Conservation (phyloP, 2,113 vertebrate genomes). For the Prietella phreatophila region DNA sequence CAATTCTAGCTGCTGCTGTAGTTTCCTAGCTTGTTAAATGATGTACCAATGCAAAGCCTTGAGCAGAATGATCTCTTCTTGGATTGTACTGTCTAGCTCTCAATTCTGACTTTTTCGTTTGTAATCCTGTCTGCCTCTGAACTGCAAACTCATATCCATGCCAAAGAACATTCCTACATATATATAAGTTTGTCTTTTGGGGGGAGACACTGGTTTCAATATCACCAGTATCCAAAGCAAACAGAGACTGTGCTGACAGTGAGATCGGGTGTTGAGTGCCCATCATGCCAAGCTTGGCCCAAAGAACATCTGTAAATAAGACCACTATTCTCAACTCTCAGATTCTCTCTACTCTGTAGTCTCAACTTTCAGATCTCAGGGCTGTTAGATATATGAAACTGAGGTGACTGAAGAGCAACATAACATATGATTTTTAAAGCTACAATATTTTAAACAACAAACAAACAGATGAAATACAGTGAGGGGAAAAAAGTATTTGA, state of each 20-base stretch:
- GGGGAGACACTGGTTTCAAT: slow-evolving; percentile 63
- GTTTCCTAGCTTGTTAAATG: slow-evolving; percentile 57
- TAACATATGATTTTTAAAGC: not conserved
- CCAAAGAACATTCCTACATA: slow-evolving; percentile 69
- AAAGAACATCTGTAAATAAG: slow-evolving; percentile 47
- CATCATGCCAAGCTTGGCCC: slow-evolving; percentile 54
- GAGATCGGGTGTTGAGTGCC: slow-evolving; percentile 61
- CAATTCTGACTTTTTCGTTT: slow-evolving; percentile 19
- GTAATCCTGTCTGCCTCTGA: slow-evolving; percentile 44
- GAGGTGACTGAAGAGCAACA: not conserved
- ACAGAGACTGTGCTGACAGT: slow-evolving; percentile 67
- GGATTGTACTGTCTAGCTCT: not conserved
- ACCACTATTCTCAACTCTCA: slow-evolving; percentile 24
- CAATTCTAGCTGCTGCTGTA: not conserved
- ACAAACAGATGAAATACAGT: not conserved
- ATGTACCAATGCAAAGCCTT: slow-evolving; percentile 57
- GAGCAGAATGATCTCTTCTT: slow-evolving; percentile 47
- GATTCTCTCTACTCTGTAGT: no score
- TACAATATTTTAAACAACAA: not conserved
- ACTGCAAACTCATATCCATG: slow-evolving; percentile 40
- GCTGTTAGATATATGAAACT: not conserved
- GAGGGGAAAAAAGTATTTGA: no score
- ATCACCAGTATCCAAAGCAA: slow-evolving; percentile 72
- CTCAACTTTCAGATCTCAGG: slow-evolving; percentile 19
- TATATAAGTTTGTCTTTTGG: slow-evolving; percentile 60